Conservation (phyloP, 1,140 invertebrate genomes). For the Yoshiicerus persimilis region DNA sequence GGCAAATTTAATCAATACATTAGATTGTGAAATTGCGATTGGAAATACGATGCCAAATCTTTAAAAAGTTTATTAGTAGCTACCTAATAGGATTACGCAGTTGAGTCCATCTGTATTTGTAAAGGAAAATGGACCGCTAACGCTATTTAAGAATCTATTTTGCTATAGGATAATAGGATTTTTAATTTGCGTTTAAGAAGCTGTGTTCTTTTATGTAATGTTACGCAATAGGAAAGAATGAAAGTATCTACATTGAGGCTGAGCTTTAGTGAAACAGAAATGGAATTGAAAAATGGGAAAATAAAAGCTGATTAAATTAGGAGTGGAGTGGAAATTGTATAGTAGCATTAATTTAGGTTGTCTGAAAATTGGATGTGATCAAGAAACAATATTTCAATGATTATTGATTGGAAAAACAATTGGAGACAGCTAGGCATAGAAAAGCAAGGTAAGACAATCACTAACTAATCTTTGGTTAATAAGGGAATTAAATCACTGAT, state of each 20-base stretch:
- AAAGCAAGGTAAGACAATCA: neutral
- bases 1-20: neutral
- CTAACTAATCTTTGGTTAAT: neutral
- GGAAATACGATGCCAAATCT: neutral
- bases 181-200: neutral
- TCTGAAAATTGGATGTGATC: neutral
- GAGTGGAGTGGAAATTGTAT: neutral
- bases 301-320: neutral
- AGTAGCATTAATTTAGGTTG: neutral
- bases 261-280: neutral
- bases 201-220: neutral
- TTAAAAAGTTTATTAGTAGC: too few relatives aligned
- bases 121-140: too few relatives aligned
- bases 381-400: neutral
- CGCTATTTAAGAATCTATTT: too few relatives aligned
- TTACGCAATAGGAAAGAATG: neutral
- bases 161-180: neutral
- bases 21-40: neutral
- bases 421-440: neutral
- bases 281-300: neutral
- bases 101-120: too few relatives aligned
- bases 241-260: neutral
- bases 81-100: too few relatives aligned
- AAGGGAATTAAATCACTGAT: neutral
- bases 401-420: neutral